Conservation (phyloP, 2,797 vertebrate genomes). For the Spinus pinus region DNA sequence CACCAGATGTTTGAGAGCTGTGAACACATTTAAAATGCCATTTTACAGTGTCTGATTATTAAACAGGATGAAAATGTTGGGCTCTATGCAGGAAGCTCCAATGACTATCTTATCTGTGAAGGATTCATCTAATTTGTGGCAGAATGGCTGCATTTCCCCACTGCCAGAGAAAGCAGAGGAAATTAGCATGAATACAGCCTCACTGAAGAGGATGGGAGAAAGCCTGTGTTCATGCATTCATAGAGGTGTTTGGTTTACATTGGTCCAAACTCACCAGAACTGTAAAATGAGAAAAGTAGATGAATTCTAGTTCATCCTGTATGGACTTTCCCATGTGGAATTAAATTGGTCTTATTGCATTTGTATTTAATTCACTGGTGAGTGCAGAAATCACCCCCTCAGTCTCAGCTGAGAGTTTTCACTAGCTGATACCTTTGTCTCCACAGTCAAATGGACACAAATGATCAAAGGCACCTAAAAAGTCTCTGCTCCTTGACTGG, state of each 20-base stretch:
- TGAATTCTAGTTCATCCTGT: background rate
- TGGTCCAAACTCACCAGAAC: background rate
- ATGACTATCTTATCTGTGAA: conserved; percentile 14
- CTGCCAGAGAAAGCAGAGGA: background rate
- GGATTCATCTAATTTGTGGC: conserved; percentile 4
- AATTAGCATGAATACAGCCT: background rate
- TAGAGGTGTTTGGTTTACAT: background rate
- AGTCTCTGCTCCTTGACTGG: background rate
- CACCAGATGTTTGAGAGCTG: conserved; percentile 47
- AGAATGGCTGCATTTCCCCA: background rate
- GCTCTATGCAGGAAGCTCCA: conserved; percentile 14
- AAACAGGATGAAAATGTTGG: conserved; percentile 30
- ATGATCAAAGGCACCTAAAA: background rate
- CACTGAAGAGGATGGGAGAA: background rate
- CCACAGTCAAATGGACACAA: background rate
- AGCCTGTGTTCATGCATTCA: background rate
- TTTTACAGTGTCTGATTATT: conserved; percentile 40
- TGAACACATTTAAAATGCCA: conserved; percentile 41
- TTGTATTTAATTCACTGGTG: background rate
- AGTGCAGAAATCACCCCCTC: background rate
- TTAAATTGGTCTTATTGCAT: background rate
- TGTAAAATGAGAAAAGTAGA: background rate
- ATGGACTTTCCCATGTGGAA: background rate
- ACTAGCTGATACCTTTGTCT: background rate
- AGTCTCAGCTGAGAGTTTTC: background rate